These are phyloP conservation scores for Neogale vison DNA, from an alignment of 2,113 vertebrate species.

Conservation along the genomic window DNA sequence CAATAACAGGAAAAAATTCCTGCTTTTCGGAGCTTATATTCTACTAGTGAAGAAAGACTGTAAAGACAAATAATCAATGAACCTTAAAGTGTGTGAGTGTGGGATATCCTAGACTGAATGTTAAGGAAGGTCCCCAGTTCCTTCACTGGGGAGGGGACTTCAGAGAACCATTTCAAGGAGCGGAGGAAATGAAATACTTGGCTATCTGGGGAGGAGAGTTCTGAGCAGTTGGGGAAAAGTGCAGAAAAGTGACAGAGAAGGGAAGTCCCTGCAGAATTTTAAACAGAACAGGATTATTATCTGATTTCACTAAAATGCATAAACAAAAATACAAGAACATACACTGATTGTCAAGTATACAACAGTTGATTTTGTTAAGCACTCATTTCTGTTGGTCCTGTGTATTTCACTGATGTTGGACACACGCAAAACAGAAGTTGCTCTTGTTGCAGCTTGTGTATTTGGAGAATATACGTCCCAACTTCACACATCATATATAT, in stretches of 20 bases:
- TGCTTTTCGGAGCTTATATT: neutral
- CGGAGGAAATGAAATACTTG: neutral
- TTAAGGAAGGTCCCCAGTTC: neutral
- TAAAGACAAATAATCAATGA: neutral
- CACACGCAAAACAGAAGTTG: neutral
- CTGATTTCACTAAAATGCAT: neutral
- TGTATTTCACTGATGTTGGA: neutral
- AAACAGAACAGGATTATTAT: neutral
- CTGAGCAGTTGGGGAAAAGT: neutral
- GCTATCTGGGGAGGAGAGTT: accelerated
- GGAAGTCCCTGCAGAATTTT: neutral
- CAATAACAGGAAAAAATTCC: neutral
- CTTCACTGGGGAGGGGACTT: neutral
- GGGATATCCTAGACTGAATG: neutral
- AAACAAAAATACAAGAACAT: neutral
- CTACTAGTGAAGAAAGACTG: neutral
- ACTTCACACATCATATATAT: neutral
- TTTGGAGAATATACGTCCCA: neutral
- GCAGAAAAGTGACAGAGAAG: neutral
- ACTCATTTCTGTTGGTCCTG: neutral
- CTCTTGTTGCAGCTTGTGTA: neutral
- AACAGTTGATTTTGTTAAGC: neutral
- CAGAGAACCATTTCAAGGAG: neutral
- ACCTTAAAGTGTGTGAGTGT: accelerated
- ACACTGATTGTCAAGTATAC: neutral